These are phyloP conservation scores for Cyprinodon brontotheroides DNA, from an alignment of 2,113 vertebrate genomes.

Conservation along the genomic window DNA sequence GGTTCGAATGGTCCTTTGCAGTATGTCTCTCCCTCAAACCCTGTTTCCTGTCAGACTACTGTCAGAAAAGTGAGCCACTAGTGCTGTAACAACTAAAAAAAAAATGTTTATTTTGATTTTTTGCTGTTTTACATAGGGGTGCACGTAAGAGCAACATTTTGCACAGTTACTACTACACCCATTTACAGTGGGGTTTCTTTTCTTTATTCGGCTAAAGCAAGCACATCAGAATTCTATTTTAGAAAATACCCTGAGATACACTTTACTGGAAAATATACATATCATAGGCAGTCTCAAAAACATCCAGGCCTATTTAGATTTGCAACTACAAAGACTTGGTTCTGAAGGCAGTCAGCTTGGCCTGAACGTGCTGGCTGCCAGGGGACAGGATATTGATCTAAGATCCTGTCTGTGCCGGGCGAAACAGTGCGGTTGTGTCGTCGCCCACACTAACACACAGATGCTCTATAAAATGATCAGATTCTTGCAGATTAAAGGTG, in stretches of 20 bases:
- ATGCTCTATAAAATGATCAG: slow-evolving; percentile 67
- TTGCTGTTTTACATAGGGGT: background rate
- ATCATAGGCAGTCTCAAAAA: slow-evolving; percentile 16
- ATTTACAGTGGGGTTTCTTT: background rate
- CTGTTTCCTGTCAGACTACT: too few relatives aligned
- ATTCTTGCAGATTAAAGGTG: slow-evolving; percentile 45
- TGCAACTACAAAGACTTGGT: slow-evolving; percentile 51
- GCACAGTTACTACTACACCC: background rate
- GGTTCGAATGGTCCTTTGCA: too few relatives aligned
- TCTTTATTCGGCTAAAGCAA: background rate
- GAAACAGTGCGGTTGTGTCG: slow-evolving; percentile 58
- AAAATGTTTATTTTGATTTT: slow-evolving; percentile 3
- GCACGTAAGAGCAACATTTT: background rate
- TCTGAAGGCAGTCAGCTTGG: slow-evolving; percentile 46
- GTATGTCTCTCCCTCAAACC: too few relatives aligned
- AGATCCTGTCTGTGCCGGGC: slow-evolving; percentile 69
- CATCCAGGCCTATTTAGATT: slow-evolving; percentile 11
- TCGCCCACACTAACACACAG: slow-evolving; percentile 60
- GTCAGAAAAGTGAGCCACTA: too few relatives aligned
- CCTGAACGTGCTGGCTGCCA: slow-evolving; percentile 53
- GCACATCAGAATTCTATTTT: background rate
- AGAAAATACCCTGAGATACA: background rate
- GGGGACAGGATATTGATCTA: slow-evolving; percentile 76
- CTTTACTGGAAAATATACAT: background rate
- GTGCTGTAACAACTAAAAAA: too few relatives aligned